Evolutionary conservation across 1,140 invertebrate species (phyloP).

Genomic region (Aphelinus atriplicis): DNA sequence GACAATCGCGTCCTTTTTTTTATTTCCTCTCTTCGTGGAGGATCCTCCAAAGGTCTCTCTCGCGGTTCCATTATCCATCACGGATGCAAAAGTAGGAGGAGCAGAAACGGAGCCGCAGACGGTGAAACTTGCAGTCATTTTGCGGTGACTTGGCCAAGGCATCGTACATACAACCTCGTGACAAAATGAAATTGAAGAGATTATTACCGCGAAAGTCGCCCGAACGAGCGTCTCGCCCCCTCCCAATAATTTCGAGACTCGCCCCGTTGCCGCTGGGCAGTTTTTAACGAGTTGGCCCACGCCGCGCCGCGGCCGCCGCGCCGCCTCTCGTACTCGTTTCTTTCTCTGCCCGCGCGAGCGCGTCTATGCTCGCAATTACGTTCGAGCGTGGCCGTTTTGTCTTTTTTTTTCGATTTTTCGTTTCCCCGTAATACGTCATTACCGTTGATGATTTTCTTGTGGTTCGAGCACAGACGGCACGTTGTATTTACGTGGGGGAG

Average conservation of each 20-base stretch:
- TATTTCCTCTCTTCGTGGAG: no score
- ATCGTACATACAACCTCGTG: slow-evolving; percentile 10
- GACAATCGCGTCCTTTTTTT: no score
- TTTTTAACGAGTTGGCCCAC: slow-evolving; percentile 32
- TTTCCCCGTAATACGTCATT: slow-evolving; percentile 23
- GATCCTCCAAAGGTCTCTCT: no score
- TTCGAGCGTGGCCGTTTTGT: neutral
- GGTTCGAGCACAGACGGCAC: neutral
- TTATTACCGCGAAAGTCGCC: slow-evolving; percentile 23
- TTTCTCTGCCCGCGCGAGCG: neutral
- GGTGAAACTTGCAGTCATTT: slow-evolving; percentile 35
- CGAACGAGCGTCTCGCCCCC: neutral
- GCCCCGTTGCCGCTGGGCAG: neutral
- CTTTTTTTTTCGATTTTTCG: slow-evolving; percentile 19
- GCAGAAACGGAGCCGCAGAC: neutral
- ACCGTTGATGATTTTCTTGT: slow-evolving; percentile 15
- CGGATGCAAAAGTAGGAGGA: neutral
- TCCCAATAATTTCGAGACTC: slow-evolving; percentile 29
- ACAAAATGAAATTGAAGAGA: slow-evolving; percentile 34
- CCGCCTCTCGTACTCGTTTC: no score
- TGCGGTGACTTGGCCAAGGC: slow-evolving; percentile 3
- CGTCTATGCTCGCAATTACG: neutral
- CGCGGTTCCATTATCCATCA: slow-evolving; percentile 32
- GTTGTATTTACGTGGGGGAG: slow-evolving; percentile 7
- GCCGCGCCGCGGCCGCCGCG: neutral